Evolutionary conservation across 1,140 invertebrate species (phyloP).

Genomic region (Cydia pomonella): DNA sequence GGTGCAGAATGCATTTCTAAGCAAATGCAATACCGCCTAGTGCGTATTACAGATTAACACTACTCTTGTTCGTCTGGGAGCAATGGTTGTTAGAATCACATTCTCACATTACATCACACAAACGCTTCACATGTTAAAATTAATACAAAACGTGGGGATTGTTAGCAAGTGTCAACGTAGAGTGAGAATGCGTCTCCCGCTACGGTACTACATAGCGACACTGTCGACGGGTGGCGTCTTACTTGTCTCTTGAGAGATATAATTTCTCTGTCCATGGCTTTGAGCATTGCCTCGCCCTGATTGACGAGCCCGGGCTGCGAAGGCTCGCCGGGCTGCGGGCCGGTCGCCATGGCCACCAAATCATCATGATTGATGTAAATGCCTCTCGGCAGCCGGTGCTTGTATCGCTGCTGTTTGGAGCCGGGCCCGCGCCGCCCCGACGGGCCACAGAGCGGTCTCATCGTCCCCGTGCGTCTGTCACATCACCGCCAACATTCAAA

Average conservation of each 20-base stretch:
- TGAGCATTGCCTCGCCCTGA: slow-evolving; percentile 91
- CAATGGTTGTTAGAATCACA: slow-evolving; percentile 48
- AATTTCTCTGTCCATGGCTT: slow-evolving; percentile 95
- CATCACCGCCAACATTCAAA: slow-evolving; percentile 66
- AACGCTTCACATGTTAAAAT: slow-evolving; percentile 35
- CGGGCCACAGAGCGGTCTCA: slow-evolving; percentile 87
- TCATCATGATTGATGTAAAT: slow-evolving; percentile 99
- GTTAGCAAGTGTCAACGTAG: slow-evolving; percentile 48
- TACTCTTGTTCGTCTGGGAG: not conserved
- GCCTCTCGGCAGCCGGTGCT: slow-evolving; percentile 95
- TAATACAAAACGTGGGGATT: slow-evolving; percentile 14
- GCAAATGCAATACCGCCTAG: slow-evolving; percentile 30
- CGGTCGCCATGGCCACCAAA: slow-evolving; percentile 91
- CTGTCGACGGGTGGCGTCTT: slow-evolving; percentile 60
- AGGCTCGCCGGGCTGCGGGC: slow-evolving; percentile 79
- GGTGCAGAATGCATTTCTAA: slow-evolving; percentile 32
- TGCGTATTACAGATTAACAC: slow-evolving; percentile 27
- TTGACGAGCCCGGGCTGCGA: slow-evolving; percentile 80
- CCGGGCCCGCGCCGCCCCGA: slow-evolving; percentile 76
- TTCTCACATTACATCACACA: slow-evolving; percentile 69
- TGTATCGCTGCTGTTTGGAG: slow-evolving; percentile 87
- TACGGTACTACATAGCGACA: slow-evolving; percentile 57
- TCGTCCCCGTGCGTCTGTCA: slow-evolving; percentile 87
- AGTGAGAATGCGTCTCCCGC: slow-evolving; percentile 60
- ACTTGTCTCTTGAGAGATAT: slow-evolving; percentile 96